Percentiles rank a stretch among this genome's conserved stretches.
These are phyloP conservation scores for Panthera tigris DNA, from an alignment of 2,113 vertebrate genomes.

Conservation along the genomic window DNA sequence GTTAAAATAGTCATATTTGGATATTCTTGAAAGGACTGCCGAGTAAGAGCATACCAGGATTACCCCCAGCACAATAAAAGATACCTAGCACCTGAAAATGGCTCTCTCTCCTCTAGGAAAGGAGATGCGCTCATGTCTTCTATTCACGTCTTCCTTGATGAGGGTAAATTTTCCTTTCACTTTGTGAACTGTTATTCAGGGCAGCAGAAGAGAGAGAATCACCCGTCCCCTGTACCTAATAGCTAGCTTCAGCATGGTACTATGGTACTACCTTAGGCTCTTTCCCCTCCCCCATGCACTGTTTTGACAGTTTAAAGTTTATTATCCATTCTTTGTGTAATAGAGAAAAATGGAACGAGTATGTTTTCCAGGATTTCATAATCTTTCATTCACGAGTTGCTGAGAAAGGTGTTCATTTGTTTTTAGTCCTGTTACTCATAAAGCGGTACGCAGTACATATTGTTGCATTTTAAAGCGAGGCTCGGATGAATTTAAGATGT, in stretches of 20 bases:
- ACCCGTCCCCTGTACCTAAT: rapidly evolving
- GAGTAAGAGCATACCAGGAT: neutral
- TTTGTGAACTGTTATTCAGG: neutral
- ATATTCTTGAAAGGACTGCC: conserved; percentile 25
- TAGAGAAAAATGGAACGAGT: neutral
- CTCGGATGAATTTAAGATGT: conserved; percentile 29
- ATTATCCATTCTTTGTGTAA: neutral
- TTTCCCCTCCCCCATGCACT: neutral
- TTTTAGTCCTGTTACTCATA: neutral
- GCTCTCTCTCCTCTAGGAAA: neutral
- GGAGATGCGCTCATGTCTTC: neutral
- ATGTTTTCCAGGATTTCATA: neutral
- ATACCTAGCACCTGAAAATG: neutral
- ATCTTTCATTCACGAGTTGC: neutral
- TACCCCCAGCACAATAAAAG: neutral
- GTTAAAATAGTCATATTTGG: conserved; percentile 39
- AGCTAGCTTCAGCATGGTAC: neutral
- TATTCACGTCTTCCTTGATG: neutral
- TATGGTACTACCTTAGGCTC: neutral
- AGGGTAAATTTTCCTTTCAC: neutral
- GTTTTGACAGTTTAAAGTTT: neutral
- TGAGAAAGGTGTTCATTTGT: neutral
- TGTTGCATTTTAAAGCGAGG: conserved; percentile 25
- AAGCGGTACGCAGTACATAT: neutral
- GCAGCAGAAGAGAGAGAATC: neutral